Evolutionary conservation across 2,888 invertebrate species (phyloP).

Genomic region (Leptinotarsa peninsularis): DNA sequence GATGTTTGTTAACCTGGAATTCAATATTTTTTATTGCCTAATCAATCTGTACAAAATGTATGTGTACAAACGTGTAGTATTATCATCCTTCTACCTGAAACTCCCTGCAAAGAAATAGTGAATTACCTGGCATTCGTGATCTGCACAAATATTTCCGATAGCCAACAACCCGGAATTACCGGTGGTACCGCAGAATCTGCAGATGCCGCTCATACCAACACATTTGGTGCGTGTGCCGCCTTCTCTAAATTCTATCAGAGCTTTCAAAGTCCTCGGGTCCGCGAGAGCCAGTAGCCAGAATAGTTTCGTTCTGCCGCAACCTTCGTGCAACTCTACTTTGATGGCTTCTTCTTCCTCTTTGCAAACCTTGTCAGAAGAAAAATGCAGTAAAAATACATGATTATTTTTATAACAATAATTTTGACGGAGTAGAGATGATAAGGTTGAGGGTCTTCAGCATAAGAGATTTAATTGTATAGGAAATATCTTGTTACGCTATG

Average conservation of each 20-base stretch:
- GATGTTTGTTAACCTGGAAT: too few relatives aligned
- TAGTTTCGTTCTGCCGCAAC: conserved; percentile 93
- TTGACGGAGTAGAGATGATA: too few relatives aligned
- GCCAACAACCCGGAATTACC: conserved; percentile 87
- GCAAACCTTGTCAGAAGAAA: conserved; percentile 74
- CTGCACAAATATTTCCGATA: conserved; percentile 93
- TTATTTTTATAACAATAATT: too few relatives aligned
- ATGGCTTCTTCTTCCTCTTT: conserved; percentile 97
- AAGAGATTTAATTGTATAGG: too few relatives aligned
- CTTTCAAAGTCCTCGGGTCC: conserved; percentile 92
- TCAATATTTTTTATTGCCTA: too few relatives aligned
- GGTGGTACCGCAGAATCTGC: conserved; percentile 91
- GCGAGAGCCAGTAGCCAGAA: conserved; percentile 95
- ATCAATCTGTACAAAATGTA: too few relatives aligned
- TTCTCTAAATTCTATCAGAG: conserved; percentile 89
- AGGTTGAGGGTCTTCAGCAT: too few relatives aligned
- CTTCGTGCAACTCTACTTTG: conserved; percentile 96
- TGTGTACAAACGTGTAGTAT: too few relatives aligned
- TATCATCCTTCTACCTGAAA: too few relatives aligned
- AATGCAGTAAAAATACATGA: too few relatives aligned
- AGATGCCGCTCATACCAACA: conserved; percentile 74
- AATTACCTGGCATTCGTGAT: conserved; percentile 89
- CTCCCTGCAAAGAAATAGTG: too few relatives aligned
- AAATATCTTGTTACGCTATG: too few relatives aligned
- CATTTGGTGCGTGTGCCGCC: conserved; percentile 70